phyloP scores from a whole-genome alignment of 1,140 invertebrate genomes.

The Mya arenaria region DNA sequence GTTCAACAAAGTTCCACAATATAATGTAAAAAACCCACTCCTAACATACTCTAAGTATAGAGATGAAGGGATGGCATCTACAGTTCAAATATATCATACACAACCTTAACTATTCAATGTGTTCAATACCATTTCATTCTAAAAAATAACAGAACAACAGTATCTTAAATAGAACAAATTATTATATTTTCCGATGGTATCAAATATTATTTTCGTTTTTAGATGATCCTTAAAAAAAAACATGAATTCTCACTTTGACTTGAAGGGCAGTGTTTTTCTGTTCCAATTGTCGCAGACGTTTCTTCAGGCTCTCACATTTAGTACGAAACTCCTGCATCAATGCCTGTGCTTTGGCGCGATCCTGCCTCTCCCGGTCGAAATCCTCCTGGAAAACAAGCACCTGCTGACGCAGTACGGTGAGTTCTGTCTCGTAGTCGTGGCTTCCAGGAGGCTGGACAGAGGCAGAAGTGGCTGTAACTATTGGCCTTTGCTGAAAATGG shows the following conservation, averaged over 20 bases:
- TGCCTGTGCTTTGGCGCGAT: slow-evolving; percentile 58
- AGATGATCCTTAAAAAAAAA: background rate
- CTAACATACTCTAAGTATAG: no score
- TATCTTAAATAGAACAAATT: slow-evolving; percentile 11
- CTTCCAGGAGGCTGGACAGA: background rate
- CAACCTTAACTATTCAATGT: no score
- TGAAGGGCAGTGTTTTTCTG: slow-evolving; percentile 32
- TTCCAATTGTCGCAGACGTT: slow-evolving; percentile 40
- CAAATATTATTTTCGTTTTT: slow-evolving; percentile 30
- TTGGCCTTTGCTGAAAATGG: slow-evolving; percentile 23
- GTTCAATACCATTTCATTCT: background rate
- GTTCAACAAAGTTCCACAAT: no score
- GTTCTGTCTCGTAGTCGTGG: slow-evolving; percentile 46
- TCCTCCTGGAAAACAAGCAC: slow-evolving; percentile 64
- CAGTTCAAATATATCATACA: no score
- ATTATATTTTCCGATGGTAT: no score
- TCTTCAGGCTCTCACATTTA: slow-evolving; percentile 50
- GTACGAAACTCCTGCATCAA: slow-evolving; percentile 30
- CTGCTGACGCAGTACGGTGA: slow-evolving; percentile 55
- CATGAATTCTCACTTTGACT: slow-evolving; percentile 33
- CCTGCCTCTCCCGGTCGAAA: slow-evolving; percentile 63
- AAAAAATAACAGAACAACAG: background rate
- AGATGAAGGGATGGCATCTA: no score
- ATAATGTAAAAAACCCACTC: no score
- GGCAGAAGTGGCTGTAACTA: background rate